These are phyloP conservation scores for Noctua pronuba DNA, from an alignment of 2,888 invertebrate genomes.

Conservation along the genomic window DNA sequence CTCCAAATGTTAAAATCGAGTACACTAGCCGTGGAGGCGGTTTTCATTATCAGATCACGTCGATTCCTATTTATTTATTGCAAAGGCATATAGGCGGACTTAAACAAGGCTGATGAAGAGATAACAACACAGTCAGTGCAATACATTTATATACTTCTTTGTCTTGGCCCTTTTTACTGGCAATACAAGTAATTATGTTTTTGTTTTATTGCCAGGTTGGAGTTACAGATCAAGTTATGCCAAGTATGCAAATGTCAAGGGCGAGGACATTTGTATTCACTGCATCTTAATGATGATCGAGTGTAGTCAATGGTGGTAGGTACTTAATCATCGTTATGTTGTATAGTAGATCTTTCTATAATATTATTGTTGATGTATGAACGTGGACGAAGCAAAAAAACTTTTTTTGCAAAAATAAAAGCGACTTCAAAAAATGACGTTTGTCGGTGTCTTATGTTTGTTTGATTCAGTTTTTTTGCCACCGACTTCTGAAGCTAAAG, in stretches of 20 bases:
- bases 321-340: neutral
- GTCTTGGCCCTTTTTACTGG: neutral
- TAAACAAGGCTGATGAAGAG: slow-evolving; percentile 2
- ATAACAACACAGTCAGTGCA: neutral
- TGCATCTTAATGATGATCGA: slow-evolving; percentile 29
- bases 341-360: neutral
- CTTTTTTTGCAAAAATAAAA: too few relatives aligned
- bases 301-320: neutral
- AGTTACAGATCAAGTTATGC: slow-evolving; percentile 23
- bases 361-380: neutral
- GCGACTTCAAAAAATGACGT: too few relatives aligned
- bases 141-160: neutral
- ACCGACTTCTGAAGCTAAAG: too few relatives aligned
- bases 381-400: too few relatives aligned
- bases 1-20: neutral
- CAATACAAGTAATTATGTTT: neutral
- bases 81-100: slow-evolving; percentile 3
- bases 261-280: slow-evolving; percentile 2
- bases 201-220: slow-evolving; percentile 29
- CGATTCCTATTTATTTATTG: slow-evolving; percentile 12
- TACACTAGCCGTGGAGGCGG: neutral
- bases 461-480: too few relatives aligned
- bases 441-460: too few relatives aligned
- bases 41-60: slow-evolving; percentile 1
- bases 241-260: slow-evolving; percentile 51